Evolutionary conservation across 2,113 vertebrate species (phyloP), one percentile per base, ranked within the genome.

Genomic region (Fregetta grallaria): DNA sequence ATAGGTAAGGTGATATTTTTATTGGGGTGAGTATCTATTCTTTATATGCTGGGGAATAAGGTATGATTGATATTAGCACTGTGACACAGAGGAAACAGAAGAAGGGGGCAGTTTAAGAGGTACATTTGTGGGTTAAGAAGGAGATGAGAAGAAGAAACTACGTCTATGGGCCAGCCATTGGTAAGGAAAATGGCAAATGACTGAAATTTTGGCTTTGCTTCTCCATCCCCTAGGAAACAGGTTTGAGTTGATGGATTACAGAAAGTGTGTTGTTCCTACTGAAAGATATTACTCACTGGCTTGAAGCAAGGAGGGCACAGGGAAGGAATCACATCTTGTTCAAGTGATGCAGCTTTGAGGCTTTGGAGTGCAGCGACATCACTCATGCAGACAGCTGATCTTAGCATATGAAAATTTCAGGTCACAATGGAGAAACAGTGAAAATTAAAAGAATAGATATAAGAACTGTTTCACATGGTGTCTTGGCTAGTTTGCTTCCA

Each of bases 91-190:
- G 2, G 16, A 91, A 70, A 34, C 4, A 56, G 27, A 81, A 89
- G 29, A 50, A 83, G 0, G 2, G 0, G 0, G 47, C 15, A 1
- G 0, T 49, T 71, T n/a, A 79, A 90, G 47, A 88, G 4, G 4
- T 21, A 18, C 47, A 10, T 30, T 80, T 92, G 15, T 59, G 12
- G 12, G 3, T 45, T 68, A 52, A 83, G 15, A 65, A 63, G 26
- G 18, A 81, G 11, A 21, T 44, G 7, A 78, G 16, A 63, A 22
- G 11, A 76, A 26, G 13, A 63, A 56, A 52, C 7, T 56, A 11
- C 5, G 27, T 32, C 19, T 13, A 4, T 25, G 9, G 7, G 9
- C 17, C 52, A 84, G 18, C 3, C 10, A 59, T 9, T 68, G 14
- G 13, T 29, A 56, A 91, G 17, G 32, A 80, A 74, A 66, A 77